Percentiles rank a stretch among this genome's conserved stretches.
phyloP scores from a whole-genome alignment of 2,113 vertebrate genomes.

The Passer domesticus region DNA sequence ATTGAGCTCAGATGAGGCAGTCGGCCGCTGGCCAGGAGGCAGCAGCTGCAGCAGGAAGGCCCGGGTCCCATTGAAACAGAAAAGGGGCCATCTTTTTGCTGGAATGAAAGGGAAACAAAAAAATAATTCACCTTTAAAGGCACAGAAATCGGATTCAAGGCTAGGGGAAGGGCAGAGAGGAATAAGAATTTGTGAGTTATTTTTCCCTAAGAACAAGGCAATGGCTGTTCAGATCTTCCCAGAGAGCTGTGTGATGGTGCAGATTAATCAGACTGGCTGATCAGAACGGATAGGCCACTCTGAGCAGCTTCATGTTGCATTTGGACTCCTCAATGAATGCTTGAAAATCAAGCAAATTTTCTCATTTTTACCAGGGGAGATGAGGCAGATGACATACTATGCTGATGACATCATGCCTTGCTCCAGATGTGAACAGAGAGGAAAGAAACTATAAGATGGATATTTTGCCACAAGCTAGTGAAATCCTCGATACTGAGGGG shows the following conservation, averaged over 20 bases:
- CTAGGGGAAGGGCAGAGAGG: neutral
- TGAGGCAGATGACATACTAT: slow-evolving; percentile 42
- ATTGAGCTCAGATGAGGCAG: slow-evolving; percentile 5
- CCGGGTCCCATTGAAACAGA: slow-evolving; percentile 30
- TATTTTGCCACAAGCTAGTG: neutral
- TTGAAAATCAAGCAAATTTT: slow-evolving; percentile 28
- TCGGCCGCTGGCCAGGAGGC: slow-evolving; percentile 24
- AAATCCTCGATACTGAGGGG: neutral
- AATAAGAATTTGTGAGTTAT: neutral
- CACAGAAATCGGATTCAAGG: neutral
- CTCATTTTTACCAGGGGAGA: slow-evolving; percentile 37
- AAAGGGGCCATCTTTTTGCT: slow-evolving; percentile 44
- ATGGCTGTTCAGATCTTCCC: neutral
- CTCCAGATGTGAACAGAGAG: slow-evolving; percentile 51
- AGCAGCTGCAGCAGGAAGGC: slow-evolving; percentile 51
- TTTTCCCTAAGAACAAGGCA: neutral
- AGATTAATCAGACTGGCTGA: neutral
- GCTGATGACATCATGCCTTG: neutral
- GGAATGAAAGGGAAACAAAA: slow-evolving; percentile 49
- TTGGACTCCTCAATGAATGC: neutral
- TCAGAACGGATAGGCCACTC: neutral
- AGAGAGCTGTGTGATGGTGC: neutral
- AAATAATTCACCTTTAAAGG: slow-evolving; percentile 49
- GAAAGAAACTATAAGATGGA: neutral
- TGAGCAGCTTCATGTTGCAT: neutral